Evolutionary conservation across 2,797 vertebrate genomes (phyloP).

Genomic region (Phoebastria nigripes): DNA sequence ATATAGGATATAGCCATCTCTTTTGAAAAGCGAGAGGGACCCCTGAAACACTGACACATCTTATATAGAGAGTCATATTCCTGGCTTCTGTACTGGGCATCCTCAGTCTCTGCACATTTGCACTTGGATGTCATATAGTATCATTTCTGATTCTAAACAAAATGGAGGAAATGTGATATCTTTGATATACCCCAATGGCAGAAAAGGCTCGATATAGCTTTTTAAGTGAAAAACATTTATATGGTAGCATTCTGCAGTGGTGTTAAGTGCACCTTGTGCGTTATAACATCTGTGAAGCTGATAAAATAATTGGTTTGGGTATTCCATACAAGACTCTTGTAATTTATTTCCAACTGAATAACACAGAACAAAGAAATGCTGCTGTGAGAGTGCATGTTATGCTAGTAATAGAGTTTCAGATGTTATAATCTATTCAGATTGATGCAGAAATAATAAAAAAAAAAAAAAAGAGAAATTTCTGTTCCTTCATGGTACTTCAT

Average conservation of each 20-base stretch:
- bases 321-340: neutral
- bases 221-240: neutral
- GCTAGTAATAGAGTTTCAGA: neutral
- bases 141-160: neutral
- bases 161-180: neutral
- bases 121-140: neutral
- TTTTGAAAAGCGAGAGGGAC: neutral
- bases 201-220: neutral
- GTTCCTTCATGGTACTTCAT: neutral
- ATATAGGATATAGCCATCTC: accelerated
- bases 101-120: neutral
- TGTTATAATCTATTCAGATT: neutral
- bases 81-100: neutral
- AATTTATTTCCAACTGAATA: neutral
- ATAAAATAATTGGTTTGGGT: neutral
- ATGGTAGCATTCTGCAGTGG: neutral
- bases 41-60: neutral
- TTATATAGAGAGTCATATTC: neutral
- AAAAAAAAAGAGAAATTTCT: neutral
- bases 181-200: neutral
- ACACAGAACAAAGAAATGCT: neutral
- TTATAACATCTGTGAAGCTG: neutral
- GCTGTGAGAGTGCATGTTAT: neutral
- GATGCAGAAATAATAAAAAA: neutral
- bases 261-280: neutral